Conservation (phyloP, 2,113 vertebrate species). For the Anthoscopus minutus region DNA sequence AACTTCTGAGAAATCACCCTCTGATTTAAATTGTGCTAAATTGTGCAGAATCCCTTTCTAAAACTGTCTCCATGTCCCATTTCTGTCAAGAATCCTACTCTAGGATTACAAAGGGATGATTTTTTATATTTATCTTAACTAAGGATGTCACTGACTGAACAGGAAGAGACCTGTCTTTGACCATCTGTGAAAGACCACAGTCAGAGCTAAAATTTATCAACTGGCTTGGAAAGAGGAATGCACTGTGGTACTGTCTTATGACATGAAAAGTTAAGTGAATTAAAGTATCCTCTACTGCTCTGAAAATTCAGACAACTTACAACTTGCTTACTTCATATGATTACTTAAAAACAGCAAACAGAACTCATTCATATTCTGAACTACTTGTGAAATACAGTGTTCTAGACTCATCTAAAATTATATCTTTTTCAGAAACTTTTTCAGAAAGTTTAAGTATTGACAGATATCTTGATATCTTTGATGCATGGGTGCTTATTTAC, state of each 20-base stretch:
- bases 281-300: not conserved
- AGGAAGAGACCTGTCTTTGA: not conserved
- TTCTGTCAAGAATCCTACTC: not conserved
- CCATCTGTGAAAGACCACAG: not conserved
- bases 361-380: not conserved
- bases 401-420: not conserved
- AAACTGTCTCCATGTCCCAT: not conserved
- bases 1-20: not conserved
- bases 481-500: not conserved
- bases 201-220: not conserved
- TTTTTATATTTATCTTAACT: not conserved
- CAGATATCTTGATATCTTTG: not conserved
- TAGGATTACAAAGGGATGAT: not conserved
- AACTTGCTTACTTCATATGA: not conserved
- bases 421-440: not conserved
- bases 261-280: not conserved
- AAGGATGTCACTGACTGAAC: not conserved
- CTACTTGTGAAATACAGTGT: constrained; percentile 9
- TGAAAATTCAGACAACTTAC: not conserved
- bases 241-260: not conserved
- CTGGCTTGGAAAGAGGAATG: not conserved
- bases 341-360: not conserved
- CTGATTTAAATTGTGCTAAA: not conserved
- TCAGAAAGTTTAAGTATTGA: not conserved
- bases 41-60: not conserved